Percentiles rank a stretch among this genome's conserved stretches.
These are phyloP conservation scores for Poeciliopsis occidentalis DNA, from an alignment of 2,113 vertebrate genomes.

Conservation along the genomic window DNA sequence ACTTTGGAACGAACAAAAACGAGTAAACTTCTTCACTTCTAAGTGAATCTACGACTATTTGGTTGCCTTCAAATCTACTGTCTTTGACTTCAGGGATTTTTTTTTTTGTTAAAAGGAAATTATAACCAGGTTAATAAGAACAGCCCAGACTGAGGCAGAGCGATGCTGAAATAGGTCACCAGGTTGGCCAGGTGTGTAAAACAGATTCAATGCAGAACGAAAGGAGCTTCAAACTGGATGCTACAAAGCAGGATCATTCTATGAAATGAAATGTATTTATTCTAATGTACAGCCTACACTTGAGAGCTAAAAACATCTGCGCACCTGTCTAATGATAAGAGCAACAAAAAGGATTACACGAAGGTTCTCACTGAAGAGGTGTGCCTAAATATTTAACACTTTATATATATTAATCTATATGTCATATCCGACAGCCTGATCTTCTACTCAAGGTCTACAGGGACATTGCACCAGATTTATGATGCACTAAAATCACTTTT, in stretches of 20 bases:
- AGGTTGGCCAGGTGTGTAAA: conserved; percentile 6
- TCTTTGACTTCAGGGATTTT: not conserved
- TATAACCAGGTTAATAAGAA: conserved; percentile 17
- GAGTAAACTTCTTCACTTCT: conserved; percentile 6
- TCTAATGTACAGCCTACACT: not conserved
- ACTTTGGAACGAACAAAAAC: not conserved
- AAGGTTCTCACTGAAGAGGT: not conserved
- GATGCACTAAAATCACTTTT: not conserved
- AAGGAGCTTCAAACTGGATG: not conserved
- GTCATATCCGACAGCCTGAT: not conserved
- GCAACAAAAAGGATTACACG: not conserved
- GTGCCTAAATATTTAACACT: not conserved
- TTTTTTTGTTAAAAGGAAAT: not conserved
- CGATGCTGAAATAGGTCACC: conserved; percentile 54
- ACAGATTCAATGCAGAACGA: not conserved
- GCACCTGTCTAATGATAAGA: not conserved
- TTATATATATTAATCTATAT: not conserved
- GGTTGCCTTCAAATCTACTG: not conserved
- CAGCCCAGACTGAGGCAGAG: conserved; percentile 24
- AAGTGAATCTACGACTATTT: conserved; percentile 4
- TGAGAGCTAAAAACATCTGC: not conserved
- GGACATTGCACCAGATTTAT: not conserved
- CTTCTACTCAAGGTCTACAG: not conserved
- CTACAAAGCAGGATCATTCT: not conserved
- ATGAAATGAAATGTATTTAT: not conserved